Percentiles rank a stretch among this genome's conserved stretches.
Conservation (phyloP, 2,888 invertebrate genomes). For the Molorchus minor region DNA sequence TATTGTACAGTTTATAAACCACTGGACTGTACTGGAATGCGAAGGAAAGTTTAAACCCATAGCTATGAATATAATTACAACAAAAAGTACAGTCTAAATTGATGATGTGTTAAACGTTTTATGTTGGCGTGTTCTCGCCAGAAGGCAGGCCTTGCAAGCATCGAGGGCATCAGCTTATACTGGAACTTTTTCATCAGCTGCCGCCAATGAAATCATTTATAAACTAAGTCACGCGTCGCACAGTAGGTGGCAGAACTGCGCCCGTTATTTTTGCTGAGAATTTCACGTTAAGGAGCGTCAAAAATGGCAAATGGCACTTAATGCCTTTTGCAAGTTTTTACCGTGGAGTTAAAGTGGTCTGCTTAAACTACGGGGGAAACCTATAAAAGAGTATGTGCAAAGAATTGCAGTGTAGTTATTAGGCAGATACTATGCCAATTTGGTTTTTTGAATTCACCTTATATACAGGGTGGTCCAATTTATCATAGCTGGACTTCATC, state of each 20-base stretch:
- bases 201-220: conserved; percentile 43
- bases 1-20: too few species aligned
- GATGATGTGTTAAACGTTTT: conserved; percentile 38
- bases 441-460: too few species aligned
- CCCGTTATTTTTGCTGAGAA: conserved; percentile 45
- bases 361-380: conserved; percentile 1
- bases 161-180: conserved; percentile 30
- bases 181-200: conserved; percentile 31
- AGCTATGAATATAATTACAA: conserved; percentile 23
- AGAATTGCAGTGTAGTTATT: too few species aligned
- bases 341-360: conserved; percentile 38
- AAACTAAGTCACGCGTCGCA: conserved; percentile 41
- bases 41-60: background rate
- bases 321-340: conserved; percentile 43
- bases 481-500: too few species aligned
- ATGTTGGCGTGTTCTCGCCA: conserved; percentile 23
- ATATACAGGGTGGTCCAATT: too few species aligned
- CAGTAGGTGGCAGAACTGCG: conserved; percentile 45
- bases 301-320: conserved; percentile 49
- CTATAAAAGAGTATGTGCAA: conserved; percentile 34
- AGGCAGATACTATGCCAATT: too few species aligned
- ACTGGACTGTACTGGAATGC: background rate
- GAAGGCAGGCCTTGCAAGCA: conserved; percentile 15
- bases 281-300: conserved; percentile 47
- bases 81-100: conserved; percentile 31